Base-by-base conservation (phyloP, 2,888 invertebrate species). In the Lydus trimaculatus region DNA sequence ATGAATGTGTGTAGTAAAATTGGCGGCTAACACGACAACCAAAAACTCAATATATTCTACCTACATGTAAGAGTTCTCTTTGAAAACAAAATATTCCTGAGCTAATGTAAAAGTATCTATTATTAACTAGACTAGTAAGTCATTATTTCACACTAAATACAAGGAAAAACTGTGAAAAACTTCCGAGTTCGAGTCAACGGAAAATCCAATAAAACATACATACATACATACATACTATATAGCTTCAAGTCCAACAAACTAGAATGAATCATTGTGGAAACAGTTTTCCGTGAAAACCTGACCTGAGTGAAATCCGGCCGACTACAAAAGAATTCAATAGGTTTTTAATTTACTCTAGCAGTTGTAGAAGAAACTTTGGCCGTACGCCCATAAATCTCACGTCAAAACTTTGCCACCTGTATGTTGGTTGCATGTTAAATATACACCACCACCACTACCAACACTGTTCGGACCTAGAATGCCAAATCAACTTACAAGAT, bases 1-100 rank as follows among this genome's bases (percentile, higher is more conserved):
- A 77, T 77, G 75, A 77, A 78, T 25, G 52, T 76, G 73, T 74
- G 75, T 73, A 76, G 75, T 72, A 75, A 75, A 76, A 75, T 73
- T 73, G 72, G 60, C 67, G 69, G 72, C 71, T 70, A 74, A 63
- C 65, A 66, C 68, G 64, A 62, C 68, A 67, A 65, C 75, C 73
- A 74, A 73, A 79, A 76, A 78, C 76, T 74, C 70, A 76, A 78
- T 76, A 75, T 77, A 74, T 72, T 8, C 73, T 9, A 48, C 48
- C 9, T 23, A 7, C 8, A 43, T 43, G 0, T n/a, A 4, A 5
- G n/a, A 8, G 11, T 39, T 39, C 6, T 4, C 5, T 20, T 48
- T 48, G 20, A 20, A 17, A 4, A 20, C 43, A 48, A 15, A 39
- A 39, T 39, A 39, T 20, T 48, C 9, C 28, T 28, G 4, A 28